A percentile compares a stretch with the other conserved stretches of the same genome.
Evolutionary conservation across 1,140 invertebrate genomes (phyloP).

Genomic region (Dendroctonus ponderosae): DNA sequence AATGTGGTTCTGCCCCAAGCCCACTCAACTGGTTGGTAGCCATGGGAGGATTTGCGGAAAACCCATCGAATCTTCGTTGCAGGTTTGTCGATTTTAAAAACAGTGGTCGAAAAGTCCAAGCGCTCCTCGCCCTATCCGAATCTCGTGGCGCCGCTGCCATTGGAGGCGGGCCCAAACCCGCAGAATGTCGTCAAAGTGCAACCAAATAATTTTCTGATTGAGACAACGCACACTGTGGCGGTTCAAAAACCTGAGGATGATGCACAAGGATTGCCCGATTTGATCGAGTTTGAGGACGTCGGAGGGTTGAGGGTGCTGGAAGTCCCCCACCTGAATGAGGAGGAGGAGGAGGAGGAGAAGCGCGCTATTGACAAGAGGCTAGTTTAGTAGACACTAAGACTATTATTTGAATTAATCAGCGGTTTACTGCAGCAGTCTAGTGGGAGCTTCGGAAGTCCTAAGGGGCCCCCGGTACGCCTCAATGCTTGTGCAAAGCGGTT

Average conservation of each 20-base stretch:
- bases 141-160: slow-evolving; percentile 12
- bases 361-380: slow-evolving; percentile 36
- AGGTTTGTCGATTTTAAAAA: slow-evolving; percentile 26
- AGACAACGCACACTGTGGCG: no score
- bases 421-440: not conserved
- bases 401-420: not conserved
- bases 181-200: slow-evolving; percentile 48
- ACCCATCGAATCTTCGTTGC: slow-evolving; percentile 1
- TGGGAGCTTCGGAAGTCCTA: not conserved
- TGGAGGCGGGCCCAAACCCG: slow-evolving; percentile 6
- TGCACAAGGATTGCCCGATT: no score
- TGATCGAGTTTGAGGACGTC: no score
- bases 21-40: no score
- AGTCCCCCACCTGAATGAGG: slow-evolving; percentile 3
- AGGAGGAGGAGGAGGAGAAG: slow-evolving; percentile 38
- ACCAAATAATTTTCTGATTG: slow-evolving; percentile 45
- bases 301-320: no score
- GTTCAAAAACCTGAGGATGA: no score
- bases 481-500: slow-evolving; percentile 67
- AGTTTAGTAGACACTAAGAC: not conserved
- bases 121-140: slow-evolving; percentile 11
- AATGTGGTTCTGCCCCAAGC: slow-evolving; percentile 42
- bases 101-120: slow-evolving; percentile 21
- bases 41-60: no score
- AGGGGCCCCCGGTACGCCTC: slow-evolving; percentile 59